These are phyloP conservation scores for Choloepus hoffmanni DNA, from an alignment of 2,113 vertebrate species.

Conservation along the genomic window DNA sequence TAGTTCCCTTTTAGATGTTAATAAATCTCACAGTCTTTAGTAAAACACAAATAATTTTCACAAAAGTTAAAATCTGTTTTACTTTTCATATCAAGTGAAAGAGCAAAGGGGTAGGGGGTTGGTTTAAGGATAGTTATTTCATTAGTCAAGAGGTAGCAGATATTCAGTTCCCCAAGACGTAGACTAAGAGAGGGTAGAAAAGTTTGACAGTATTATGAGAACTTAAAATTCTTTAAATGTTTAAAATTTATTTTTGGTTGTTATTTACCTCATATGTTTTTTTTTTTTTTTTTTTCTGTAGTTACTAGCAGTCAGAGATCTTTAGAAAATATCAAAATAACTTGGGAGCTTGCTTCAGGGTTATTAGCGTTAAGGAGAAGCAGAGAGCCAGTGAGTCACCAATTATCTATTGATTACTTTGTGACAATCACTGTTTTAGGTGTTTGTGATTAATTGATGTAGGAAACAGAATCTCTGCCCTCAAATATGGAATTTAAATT, in stretches of 20 bases:
- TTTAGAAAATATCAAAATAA: neutral
- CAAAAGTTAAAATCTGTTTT: neutral
- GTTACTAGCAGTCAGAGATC: neutral
- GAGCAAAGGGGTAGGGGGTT: neutral
- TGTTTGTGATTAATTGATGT: neutral
- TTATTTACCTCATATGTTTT: neutral
- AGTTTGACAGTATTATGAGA: neutral
- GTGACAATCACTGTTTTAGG: neutral
- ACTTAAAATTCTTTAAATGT: neutral
- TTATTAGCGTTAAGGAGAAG: neutral
- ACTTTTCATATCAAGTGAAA: neutral
- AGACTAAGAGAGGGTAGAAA: neutral
- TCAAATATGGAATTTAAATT: neutral
- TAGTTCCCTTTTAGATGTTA: neutral
- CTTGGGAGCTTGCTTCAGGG: neutral
- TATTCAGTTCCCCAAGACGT: neutral
- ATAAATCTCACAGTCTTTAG: neutral
- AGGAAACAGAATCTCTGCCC: neutral
- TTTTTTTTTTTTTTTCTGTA: neutral
- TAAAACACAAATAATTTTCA: neutral
- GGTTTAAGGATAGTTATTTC: neutral
- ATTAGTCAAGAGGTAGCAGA: slow-evolving; percentile 6
- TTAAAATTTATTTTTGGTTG: slow-evolving; percentile 8
- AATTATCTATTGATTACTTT: neutral
- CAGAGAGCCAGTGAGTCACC: neutral